These are phyloP conservation scores for Patiria miniata DNA, from an alignment of 35 echinoderm and acorn worm species.

Conservation along the genomic window DNA sequence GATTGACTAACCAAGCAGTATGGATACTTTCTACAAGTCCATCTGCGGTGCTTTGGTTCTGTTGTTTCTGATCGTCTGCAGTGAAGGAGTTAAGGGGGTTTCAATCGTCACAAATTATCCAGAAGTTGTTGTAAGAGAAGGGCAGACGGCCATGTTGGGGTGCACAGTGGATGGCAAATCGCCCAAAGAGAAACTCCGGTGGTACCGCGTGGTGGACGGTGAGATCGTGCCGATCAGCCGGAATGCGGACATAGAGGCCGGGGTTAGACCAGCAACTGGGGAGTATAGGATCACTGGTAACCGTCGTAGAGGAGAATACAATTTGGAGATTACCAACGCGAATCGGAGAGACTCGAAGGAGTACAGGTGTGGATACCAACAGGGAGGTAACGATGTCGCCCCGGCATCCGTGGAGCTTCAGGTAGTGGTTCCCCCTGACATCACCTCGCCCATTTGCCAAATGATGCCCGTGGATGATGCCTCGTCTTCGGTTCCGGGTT, in stretches of 20 bases:
- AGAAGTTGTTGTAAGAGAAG: neutral
- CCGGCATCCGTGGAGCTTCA: neutral
- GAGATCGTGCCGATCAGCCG: neutral
- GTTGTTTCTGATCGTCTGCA: neutral
- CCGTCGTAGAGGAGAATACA: neutral
- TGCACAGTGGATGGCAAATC: neutral
- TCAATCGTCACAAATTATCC: neutral
- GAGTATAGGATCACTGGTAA: neutral
- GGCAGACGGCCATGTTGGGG: neutral
- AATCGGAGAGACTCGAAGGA: neutral
- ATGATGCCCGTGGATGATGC: constrained; percentile 8
- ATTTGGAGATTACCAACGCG: neutral
- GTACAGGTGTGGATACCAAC: neutral
- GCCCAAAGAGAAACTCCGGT: neutral
- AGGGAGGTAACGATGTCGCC: neutral
- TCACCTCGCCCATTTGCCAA: constrained; percentile 27
- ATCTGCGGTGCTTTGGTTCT: neutral
- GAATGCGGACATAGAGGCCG: neutral
- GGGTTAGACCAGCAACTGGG: neutral
- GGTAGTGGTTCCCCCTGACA: constrained; percentile 37
- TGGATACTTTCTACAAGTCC: too few relatives aligned
- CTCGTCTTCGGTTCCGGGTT: neutral
- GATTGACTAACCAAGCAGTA: too few relatives aligned
- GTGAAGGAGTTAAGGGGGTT: neutral
- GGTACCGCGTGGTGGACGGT: constrained; percentile 9